These are phyloP conservation scores for Pangasius macronema DNA, from an alignment of 2,797 vertebrate species.

Conservation along the genomic window DNA sequence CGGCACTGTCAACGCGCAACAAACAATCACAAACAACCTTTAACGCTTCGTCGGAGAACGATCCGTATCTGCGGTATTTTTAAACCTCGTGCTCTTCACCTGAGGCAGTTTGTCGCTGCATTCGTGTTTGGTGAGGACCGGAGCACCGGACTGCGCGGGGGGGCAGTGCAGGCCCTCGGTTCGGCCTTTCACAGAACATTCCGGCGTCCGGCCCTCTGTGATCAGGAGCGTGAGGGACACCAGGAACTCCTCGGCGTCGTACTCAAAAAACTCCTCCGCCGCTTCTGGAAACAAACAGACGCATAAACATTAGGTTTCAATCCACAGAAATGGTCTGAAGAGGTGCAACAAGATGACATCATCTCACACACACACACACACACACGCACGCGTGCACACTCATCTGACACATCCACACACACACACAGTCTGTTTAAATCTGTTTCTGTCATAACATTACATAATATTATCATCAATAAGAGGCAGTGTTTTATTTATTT, in stretches of 20 bases:
- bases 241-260: conserved; percentile 96
- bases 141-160: conserved; percentile 89
- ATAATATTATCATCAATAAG: neutral
- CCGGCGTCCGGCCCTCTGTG: conserved; percentile 95
- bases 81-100: conserved; percentile 66
- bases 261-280: conserved; percentile 96
- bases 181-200: conserved; percentile 93
- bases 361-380: neutral
- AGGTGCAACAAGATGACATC: neutral
- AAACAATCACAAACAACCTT: conserved; percentile 3
- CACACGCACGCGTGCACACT: neutral
- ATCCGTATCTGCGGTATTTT: accelerated
- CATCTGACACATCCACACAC: neutral
- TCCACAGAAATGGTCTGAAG: neutral
- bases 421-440: neutral
- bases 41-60: neutral
- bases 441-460: neutral
- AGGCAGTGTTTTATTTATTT: neutral
- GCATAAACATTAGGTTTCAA: neutral
- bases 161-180: conserved; percentile 97
- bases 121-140: conserved; percentile 86
- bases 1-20: conserved; percentile 80
- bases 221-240: conserved; percentile 94
- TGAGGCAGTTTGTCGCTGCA: conserved; percentile 94
- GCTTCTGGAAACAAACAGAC: conserved; percentile 75